These are phyloP conservation scores for Oryzias woworae DNA, from an alignment of 2,113 vertebrate genomes.

Conservation along the genomic window DNA sequence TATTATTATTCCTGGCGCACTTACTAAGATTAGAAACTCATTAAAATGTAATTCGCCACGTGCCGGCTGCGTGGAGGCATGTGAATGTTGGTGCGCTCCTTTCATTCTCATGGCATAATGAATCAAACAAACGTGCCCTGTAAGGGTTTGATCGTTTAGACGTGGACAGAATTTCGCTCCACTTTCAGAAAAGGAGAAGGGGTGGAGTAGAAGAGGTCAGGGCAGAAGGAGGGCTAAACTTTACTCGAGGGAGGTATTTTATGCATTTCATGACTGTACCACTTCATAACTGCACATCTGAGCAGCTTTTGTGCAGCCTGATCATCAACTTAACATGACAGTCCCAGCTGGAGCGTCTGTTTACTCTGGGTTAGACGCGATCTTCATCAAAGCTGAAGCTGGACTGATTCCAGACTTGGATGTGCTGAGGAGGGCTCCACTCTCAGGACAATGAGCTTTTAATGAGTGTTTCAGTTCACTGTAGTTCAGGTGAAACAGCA, in stretches of 20 bases:
- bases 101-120: conserved; percentile 38
- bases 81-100: conserved; percentile 57
- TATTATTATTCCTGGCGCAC: conserved; percentile 71
- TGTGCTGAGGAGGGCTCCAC: conserved; percentile 52
- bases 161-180: neutral
- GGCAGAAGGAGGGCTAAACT: no score
- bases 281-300: no score
- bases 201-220: no score
- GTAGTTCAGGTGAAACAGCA: conserved; percentile 55
- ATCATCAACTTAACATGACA: no score
- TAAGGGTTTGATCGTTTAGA: conserved; percentile 5
- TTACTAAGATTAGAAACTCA: conserved; percentile 79
- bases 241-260: no score
- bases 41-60: conserved; percentile 80
- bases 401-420: conserved; percentile 37
- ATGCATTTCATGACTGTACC: no score
- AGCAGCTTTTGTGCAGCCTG: no score
- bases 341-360: conserved; percentile 11
- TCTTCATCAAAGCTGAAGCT: conserved; percentile 30
- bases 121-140: conserved; percentile 35
- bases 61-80: conserved; percentile 64
- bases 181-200: neutral
- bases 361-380: conserved; percentile 21
- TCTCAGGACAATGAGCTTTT: conserved; percentile 62
- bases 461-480: conserved; percentile 60